Percentiles rank a stretch among this genome's conserved stretches.
phyloP scores from a whole-genome alignment of 2,797 vertebrate genomes.

The Ctenochaetus hawaiiensis region DNA sequence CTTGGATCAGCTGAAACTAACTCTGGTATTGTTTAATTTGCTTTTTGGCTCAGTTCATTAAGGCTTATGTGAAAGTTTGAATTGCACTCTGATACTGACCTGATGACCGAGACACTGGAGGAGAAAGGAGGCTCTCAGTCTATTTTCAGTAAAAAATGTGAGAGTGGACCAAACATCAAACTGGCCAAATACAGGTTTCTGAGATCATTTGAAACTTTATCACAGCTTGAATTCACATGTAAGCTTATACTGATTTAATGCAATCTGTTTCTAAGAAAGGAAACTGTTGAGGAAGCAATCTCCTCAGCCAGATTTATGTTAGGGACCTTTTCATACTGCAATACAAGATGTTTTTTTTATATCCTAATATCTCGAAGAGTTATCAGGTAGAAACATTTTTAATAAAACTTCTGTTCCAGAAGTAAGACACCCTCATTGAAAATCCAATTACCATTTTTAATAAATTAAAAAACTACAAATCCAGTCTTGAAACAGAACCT shows the following conservation, averaged over 20 bases:
- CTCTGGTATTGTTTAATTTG: neutral
- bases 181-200: neutral
- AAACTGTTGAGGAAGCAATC: neutral
- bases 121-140: neutral
- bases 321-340: neutral
- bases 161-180: neutral
- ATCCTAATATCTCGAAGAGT: neutral
- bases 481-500: neutral
- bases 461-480: neutral
- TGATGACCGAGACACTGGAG: neutral
- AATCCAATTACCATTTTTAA: neutral
- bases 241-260: neutral
- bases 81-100: neutral
- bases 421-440: neutral
- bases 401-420: neutral
- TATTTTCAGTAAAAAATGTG: neutral
- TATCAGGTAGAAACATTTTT: no score
- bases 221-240: neutral
- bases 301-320: neutral
- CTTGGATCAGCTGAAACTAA: neutral
- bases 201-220: neutral
- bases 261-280: neutral
- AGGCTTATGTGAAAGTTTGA: neutral
- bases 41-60: neutral
- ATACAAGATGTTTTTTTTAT: neutral